Evolutionary conservation across 2,888 invertebrate genomes (phyloP).

Genomic region (Drosophila quasianomalipes): DNA sequence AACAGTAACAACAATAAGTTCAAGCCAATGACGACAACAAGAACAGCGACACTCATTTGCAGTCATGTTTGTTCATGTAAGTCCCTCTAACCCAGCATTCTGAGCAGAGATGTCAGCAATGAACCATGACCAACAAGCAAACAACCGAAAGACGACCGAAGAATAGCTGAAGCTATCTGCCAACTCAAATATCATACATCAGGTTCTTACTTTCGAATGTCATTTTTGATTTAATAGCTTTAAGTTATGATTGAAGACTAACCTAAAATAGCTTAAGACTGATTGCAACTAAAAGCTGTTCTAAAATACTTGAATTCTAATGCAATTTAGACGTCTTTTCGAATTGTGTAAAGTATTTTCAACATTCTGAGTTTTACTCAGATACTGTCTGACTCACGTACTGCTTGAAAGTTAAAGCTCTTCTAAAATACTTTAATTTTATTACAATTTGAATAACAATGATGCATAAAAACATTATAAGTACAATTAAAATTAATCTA

Average conservation of each 20-base stretch:
- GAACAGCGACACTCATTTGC: conserved; percentile 71
- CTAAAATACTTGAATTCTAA: neutral
- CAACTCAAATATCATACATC: neutral
- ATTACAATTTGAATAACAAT: no score
- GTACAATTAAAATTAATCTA: neutral
- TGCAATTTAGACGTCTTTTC: neutral
- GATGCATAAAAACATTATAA: neutral
- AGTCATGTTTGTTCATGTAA: conserved; percentile 67
- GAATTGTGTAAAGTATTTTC: no score
- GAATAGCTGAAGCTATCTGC: neutral
- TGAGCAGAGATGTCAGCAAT: conserved; percentile 34
- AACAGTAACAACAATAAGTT: conserved; percentile 28
- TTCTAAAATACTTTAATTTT: neutral
- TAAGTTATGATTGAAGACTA: neutral
- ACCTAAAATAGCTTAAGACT: neutral
- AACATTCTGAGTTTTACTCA: neutral
- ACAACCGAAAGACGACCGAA: neutral
- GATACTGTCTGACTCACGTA: neutral
- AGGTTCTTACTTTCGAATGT: neutral
- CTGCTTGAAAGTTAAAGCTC: neutral
- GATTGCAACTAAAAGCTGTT: neutral
- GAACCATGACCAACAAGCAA: conserved; percentile 27
- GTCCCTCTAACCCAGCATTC: neutral
- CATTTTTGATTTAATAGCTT: neutral
- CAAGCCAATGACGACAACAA: conserved; percentile 36